Percentiles rank a stretch among this genome's conserved stretches.
Evolutionary conservation across 2,888 invertebrate species (phyloP).

Genomic region (Epiblema foenella): DNA sequence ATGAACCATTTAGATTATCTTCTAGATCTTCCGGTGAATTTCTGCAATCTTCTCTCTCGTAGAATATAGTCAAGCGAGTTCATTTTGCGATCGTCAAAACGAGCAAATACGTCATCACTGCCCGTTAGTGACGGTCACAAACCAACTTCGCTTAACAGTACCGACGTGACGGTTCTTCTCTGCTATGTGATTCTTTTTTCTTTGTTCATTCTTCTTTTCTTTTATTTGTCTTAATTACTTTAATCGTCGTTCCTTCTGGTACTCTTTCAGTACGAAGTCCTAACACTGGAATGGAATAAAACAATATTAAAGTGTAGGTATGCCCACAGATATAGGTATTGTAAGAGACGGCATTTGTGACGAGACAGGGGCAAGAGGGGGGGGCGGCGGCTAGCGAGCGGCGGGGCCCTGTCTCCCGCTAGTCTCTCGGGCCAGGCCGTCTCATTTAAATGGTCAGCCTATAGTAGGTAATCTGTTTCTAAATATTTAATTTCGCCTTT

Average conservation of each 20-base stretch:
- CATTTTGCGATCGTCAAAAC: slow-evolving; percentile 86
- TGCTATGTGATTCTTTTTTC: slow-evolving; percentile 29
- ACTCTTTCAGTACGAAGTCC: too few species aligned
- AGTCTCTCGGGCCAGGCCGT: too few species aligned
- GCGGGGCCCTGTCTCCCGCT: too few species aligned
- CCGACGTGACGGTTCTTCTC: not conserved
- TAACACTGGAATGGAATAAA: too few species aligned
- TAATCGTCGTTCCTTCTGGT: not conserved
- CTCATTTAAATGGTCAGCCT: too few species aligned
- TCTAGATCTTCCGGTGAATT: not conserved
- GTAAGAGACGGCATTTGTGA: too few species aligned
- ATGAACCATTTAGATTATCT: not conserved
- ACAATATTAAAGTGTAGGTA: too few species aligned
- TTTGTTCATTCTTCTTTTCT: slow-evolving; percentile 38
- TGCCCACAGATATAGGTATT: too few species aligned
- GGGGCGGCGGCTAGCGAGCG: too few species aligned
- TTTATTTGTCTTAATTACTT: slow-evolving; percentile 1
- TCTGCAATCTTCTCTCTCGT: slow-evolving; percentile 45
- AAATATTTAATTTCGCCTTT: too few species aligned
- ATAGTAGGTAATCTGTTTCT: too few species aligned
- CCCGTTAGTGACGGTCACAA: slow-evolving; percentile 86
- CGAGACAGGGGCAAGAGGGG: too few species aligned
- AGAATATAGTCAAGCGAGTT: slow-evolving; percentile 83
- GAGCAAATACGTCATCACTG: slow-evolving; percentile 77
- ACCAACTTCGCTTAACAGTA: slow-evolving; percentile 84